Evolutionary conservation across 1,140 invertebrate genomes (phyloP), one percentile per base, ranked within the genome.

Genomic region (Drosophila ohnishii): DNA sequence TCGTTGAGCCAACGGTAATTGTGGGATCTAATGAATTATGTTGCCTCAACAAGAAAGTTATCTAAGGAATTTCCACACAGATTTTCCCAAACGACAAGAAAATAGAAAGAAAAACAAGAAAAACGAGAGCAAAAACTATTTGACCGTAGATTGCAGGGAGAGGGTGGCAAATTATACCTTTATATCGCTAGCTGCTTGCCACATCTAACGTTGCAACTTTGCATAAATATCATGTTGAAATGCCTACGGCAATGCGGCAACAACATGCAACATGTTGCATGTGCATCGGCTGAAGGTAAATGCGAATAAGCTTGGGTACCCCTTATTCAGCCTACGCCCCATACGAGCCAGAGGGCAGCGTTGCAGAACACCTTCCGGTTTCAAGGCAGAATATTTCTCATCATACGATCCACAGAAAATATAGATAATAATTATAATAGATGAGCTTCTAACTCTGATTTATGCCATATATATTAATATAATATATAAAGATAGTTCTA

Each of bases 181-280:
- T 80, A 71, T 69, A 70, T 59, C 22, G 67, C 58, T 44, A 40
- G 64, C 39, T 42, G 64, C 61, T 83, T 83, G 80, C 80, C 80
- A 83, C 80, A 83, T 75, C 64, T 71, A 51, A 78, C 53, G 79
- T 30, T 78, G 79, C 35, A 60, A 53, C 40, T 71, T 72, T 72
- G 69, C 69, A 72, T 72, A 72, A 72, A 71, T 59, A 72, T 59
- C 28, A 59, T 71, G 69, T 40, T 72, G 69, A 71, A 72, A 72
- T 71, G 69, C 51, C 67, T 59, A 48, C 35, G 67, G 53, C 69
- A 71, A 72, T 72, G 66, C 66, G 69, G 69, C 50, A 48, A 59
- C 55, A 72, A 66, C 87, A 90, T 90, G 86, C 86, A 90, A 90
- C 86, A 85, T 90, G 86, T 90, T 90, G 82, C 86, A 90, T 90